These are phyloP conservation scores for Hydrozoanthus gracilis DNA, from an alignment of 92 coral and sea anemone genomes.

Conservation along the genomic window DNA sequence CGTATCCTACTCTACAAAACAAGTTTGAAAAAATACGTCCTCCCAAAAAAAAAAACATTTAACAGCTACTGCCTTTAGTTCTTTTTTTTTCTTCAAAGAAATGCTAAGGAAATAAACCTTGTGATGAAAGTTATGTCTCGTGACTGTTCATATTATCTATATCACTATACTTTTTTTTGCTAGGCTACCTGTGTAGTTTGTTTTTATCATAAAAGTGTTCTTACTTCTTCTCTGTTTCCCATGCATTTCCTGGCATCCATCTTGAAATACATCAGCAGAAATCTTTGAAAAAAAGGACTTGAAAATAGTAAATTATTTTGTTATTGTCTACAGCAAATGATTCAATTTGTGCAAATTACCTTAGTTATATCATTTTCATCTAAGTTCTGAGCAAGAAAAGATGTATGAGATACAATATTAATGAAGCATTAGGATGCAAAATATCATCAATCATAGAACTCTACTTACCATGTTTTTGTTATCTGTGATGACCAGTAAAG, in stretches of 20 bases:
- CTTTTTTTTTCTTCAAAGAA: not conserved
- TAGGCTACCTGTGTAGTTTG: not conserved
- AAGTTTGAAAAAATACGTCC: not conserved
- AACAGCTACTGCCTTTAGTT: no score
- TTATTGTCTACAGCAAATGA: not conserved
- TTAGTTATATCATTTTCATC: not conserved
- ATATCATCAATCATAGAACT: not conserved
- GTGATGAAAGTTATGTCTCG: not conserved
- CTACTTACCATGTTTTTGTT: no score
- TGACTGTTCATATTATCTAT: constrained; percentile 1
- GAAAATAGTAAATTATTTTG: not conserved
- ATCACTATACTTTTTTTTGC: not conserved
- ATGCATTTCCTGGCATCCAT: no score
- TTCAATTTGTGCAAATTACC: constrained; percentile 1
- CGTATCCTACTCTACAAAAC: not conserved
- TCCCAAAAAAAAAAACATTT: no score
- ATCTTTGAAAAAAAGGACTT: not conserved
- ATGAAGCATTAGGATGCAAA: not conserved
- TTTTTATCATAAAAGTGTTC: no score
- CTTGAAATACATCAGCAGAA: no score
- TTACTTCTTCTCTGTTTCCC: no score
- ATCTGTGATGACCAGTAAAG: not conserved
- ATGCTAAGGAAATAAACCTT: constrained; percentile 1
- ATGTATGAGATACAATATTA: not conserved
- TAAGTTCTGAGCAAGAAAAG: not conserved